These are phyloP conservation scores for Epinephelus fuscoguttatus DNA, from an alignment of 2,113 vertebrate genomes.

Conservation along the genomic window DNA sequence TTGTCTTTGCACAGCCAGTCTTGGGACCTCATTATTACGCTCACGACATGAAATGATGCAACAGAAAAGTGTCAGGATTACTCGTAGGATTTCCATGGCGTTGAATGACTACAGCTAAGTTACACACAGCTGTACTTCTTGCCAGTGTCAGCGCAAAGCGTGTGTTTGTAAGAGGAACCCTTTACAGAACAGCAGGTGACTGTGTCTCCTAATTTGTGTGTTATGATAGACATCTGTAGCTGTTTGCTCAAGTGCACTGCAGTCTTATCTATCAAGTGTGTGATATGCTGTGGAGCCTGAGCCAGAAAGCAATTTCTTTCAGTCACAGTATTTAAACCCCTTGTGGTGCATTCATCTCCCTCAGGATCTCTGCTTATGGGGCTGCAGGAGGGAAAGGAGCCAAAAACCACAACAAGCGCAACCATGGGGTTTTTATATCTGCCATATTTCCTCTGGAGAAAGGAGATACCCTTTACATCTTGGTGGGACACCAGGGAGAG, in stretches of 20 bases:
- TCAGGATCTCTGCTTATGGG: slow-evolving; percentile 92
- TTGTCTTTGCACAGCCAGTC: slow-evolving; percentile 49
- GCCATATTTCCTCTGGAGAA: slow-evolving; percentile 89
- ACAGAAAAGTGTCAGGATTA: not conserved
- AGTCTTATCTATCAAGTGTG: not conserved
- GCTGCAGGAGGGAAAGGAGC: slow-evolving; percentile 92
- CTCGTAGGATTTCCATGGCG: slow-evolving; percentile 15
- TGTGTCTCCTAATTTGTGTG: not conserved
- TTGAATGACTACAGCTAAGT: not conserved
- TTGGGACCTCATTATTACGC: slow-evolving; percentile 45
- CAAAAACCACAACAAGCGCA: slow-evolving; percentile 92
- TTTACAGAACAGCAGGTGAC: not conserved
- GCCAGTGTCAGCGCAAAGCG: not conserved
- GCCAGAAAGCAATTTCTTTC: slow-evolving; percentile 26
- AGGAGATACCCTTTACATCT: slow-evolving; percentile 89
- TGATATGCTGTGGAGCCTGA: not conserved
- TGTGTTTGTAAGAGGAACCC: not conserved
- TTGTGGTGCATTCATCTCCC: slow-evolving; percentile 19
- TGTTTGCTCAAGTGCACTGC: not conserved
- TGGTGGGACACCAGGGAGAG: slow-evolving; percentile 93
- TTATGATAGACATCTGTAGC: not conserved
- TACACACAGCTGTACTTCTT: not conserved
- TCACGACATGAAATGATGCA: slow-evolving; percentile 5
- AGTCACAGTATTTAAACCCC: slow-evolving; percentile 21
- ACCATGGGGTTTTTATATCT: slow-evolving; percentile 90